Conservation (phyloP, 2,113 vertebrate genomes). For the Uria aalge region DNA sequence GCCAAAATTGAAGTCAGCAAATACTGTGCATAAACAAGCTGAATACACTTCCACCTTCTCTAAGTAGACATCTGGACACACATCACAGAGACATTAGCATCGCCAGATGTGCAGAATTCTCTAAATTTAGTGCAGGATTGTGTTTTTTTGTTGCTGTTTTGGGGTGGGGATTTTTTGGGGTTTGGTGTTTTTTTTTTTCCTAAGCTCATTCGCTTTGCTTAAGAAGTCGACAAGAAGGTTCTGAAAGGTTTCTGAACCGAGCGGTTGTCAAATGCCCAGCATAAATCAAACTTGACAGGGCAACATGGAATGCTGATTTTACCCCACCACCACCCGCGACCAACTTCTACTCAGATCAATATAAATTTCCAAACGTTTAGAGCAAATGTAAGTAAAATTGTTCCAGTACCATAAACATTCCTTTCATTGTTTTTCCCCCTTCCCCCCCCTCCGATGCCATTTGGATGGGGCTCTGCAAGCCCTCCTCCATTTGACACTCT, state of each 20-base stretch:
- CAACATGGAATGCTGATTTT: not conserved
- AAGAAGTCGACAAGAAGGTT: not conserved
- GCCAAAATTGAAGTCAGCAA: constrained; percentile 45
- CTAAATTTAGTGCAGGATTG: not conserved
- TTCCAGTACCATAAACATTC: constrained; percentile 19
- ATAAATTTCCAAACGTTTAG: not conserved
- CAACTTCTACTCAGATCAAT: constrained; percentile 25
- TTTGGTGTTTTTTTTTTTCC: not conserved
- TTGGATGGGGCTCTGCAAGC: constrained; percentile 10
- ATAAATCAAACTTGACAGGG: constrained; percentile 48
- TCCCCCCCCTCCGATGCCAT: not conserved
- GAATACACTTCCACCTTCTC: not conserved
- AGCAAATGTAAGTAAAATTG: not conserved
- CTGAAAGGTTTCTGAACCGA: constrained; percentile 18
- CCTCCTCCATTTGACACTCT: constrained; percentile 25
- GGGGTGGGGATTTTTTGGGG: too few species aligned
- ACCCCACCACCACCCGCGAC: not conserved
- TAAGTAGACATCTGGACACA: constrained; percentile 11
- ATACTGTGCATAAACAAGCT: not conserved
- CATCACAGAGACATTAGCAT: not conserved
- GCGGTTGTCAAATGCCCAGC: constrained; percentile 23
- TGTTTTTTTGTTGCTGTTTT: not conserved
- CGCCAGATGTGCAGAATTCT: not conserved
- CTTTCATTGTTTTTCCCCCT: not conserved
- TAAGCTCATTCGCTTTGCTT: not conserved